These are phyloP conservation scores for Tetheella fluctuosa DNA, from an alignment of 2,888 invertebrate species.

Conservation along the genomic window DNA sequence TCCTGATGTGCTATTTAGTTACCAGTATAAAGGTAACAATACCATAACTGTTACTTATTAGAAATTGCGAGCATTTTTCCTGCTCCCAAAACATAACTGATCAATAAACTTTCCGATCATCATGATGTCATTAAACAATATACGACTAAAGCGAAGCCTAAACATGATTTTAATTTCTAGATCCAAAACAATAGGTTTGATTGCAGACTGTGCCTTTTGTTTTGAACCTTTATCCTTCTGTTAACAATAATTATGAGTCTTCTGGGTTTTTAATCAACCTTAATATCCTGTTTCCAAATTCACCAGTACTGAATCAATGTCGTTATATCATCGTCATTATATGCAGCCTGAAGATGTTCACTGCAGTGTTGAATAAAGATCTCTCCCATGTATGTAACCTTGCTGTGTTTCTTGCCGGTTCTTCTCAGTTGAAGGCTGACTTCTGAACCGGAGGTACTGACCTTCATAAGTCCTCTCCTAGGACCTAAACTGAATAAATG, in stretches of 20 bases:
- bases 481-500: too few relatives aligned
- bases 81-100: neutral
- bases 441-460: too few relatives aligned
- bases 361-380: too few relatives aligned
- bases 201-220: neutral
- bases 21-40: too few relatives aligned
- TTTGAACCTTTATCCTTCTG: neutral
- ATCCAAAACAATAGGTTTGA: neutral
- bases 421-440: too few relatives aligned
- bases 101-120: neutral
- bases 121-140: neutral
- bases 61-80: neutral
- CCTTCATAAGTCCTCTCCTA: too few relatives aligned
- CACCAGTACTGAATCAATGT: too few relatives aligned
- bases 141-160: neutral
- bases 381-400: too few relatives aligned
- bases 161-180: conserved; percentile 6
- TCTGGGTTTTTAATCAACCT: neutral
- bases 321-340: too few relatives aligned
- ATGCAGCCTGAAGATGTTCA: too few relatives aligned
- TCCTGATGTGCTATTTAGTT: too few relatives aligned
- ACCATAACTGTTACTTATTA: neutral
- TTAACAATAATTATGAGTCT: neutral
- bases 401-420: too few relatives aligned
- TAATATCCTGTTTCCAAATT: neutral